Base-by-base conservation (phyloP, 2,888 invertebrate species). In the Cryptocheilus praepositus region DNA sequence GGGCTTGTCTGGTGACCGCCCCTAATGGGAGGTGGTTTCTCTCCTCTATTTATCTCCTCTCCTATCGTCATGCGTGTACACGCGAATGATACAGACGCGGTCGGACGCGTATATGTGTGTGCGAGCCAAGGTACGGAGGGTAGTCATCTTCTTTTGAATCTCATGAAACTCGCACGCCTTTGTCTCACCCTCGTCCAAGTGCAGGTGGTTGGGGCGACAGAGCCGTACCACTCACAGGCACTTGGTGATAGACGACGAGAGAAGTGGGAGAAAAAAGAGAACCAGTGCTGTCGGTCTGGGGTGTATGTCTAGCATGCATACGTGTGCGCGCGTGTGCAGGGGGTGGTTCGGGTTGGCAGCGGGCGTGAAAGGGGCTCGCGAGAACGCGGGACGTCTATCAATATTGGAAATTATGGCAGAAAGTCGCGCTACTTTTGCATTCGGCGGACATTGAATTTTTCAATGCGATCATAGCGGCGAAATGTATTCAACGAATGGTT, bases 61-160 rank as follows among this genome's bases (percentile, higher is more conserved):
- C 36, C 36, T 36, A 36, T 28, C 43, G 11, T 36, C 56, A 15
- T 18, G 22, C 11, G 36, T 11, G 2, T 25, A 25, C 25, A 25
- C 36, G 8, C 36, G 11, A 11, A 36, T 7, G 36, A 36, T 36
- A 36, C 36, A 36, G 13, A 36, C 36, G 7, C 36, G 36, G 25
- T 25, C 25, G 13, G 36, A 36, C 13, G 11, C 11, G 36, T 11
- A 7, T 36, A 11, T 11, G 13, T 36, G 36, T 7, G 36, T 7
- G 36, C 49, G 64, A 19, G 36, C 46, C 63, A 58, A 54, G 70
- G 68, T 65, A 67, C 72, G 36, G 71, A 77, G 77, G 74, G 80
- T 81, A 81, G 79, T 78, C 80, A 70, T 79, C 81, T 83, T 82
- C 82, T 83, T 83, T 85, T 84, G 84, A 85, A 84, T 84, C 82